Evolutionary conservation across 2,113 vertebrate species (phyloP).

Genomic region (Notothenia coriiceps): DNA sequence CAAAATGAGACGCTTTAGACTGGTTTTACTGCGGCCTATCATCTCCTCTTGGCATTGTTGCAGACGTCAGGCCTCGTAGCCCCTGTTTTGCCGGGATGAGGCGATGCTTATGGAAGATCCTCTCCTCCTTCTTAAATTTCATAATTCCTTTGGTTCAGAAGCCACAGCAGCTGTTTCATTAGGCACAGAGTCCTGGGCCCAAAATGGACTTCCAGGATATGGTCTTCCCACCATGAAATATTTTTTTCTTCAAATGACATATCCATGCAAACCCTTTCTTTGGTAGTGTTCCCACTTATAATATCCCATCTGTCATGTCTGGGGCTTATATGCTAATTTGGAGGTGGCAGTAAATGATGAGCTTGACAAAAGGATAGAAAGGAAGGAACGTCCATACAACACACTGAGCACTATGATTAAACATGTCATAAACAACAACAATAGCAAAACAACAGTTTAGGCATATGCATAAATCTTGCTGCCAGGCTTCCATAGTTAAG

Average conservation of each 20-base stretch:
- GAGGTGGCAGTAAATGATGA: constrained; percentile 43
- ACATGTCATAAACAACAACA: constrained; percentile 47
- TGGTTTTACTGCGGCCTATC: constrained; percentile 81
- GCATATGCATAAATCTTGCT: constrained; percentile 36
- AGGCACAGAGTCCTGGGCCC: constrained; percentile 34
- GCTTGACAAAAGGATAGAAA: not conserved
- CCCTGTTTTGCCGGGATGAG: constrained; percentile 38
- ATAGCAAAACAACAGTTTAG: constrained; percentile 50
- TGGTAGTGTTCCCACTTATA: constrained; percentile 47
- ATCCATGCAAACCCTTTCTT: constrained; percentile 44
- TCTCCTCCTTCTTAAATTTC: constrained; percentile 38
- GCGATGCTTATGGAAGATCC: constrained; percentile 45
- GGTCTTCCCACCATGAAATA: constrained; percentile 46
- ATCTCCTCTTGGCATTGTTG: constrained; percentile 76
- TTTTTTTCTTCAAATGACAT: constrained; percentile 49
- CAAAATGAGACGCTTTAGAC: constrained; percentile 75
- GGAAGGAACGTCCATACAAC: constrained; percentile 25
- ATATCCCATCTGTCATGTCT: constrained; percentile 52
- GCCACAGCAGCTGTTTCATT: constrained; percentile 76
- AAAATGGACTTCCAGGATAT: constrained; percentile 68
- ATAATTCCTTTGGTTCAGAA: constrained; percentile 63
- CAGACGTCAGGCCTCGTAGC: constrained; percentile 59
- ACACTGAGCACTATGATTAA: constrained; percentile 33
- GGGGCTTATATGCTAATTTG: constrained; percentile 35
- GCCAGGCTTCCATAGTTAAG: constrained; percentile 12